A percentile compares a stretch with the other conserved stretches of the same genome.
These are phyloP conservation scores for Dione juno DNA, from an alignment of 2,888 invertebrate genomes.

Conservation along the genomic window DNA sequence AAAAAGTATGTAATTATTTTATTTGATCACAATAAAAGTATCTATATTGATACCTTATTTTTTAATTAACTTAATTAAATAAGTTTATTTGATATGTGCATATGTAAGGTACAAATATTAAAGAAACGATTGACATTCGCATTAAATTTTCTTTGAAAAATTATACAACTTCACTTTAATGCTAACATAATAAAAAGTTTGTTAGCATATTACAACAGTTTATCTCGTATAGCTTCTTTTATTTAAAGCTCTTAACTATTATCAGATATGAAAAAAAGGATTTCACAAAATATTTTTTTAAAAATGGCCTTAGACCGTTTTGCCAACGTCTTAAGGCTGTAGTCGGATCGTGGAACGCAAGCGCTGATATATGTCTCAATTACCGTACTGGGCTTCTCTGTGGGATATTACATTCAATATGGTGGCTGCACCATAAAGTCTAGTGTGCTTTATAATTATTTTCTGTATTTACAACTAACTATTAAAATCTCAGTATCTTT, in stretches of 20 bases:
- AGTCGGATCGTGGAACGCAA: constrained; percentile 23
- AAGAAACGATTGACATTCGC: no score
- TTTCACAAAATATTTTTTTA: background rate
- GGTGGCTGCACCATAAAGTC: constrained; percentile 56
- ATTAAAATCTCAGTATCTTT: background rate
- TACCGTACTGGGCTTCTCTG: constrained; percentile 63
- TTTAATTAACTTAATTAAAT: no score
- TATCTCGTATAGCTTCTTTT: no score
- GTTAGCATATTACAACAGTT: no score
- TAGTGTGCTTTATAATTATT: constrained; percentile 51
- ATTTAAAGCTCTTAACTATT: background rate
- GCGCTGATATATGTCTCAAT: constrained; percentile 75
- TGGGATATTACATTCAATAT: constrained; percentile 64
- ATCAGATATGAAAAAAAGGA: background rate
- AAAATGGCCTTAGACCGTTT: constrained; percentile 12
- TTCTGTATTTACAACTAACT: constrained; percentile 1
- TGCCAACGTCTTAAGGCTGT: constrained; percentile 1
- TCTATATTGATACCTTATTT: no score
- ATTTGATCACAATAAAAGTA: no score
- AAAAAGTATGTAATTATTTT: no score
- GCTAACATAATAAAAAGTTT: no score
- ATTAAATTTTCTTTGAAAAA: no score
- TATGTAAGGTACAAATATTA: no score
- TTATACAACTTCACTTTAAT: no score
- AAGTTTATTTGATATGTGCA: no score